phyloP scores from a whole-genome alignment of 2,113 vertebrate genomes.

The Phalacrocorax pelagicus region DNA sequence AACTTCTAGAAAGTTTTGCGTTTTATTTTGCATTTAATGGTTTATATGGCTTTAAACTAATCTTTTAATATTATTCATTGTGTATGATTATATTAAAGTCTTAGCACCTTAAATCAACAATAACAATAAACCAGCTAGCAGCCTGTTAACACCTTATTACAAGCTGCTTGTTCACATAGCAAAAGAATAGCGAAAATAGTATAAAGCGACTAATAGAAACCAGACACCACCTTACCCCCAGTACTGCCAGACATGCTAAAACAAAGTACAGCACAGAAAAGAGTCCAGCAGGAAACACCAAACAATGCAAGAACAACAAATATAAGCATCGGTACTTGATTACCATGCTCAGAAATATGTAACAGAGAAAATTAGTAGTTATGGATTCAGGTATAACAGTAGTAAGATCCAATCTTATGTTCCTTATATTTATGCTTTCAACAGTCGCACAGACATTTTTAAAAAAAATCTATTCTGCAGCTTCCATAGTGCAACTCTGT shows the following conservation, averaged over 20 bases:
- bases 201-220: conserved; percentile 58
- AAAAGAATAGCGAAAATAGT: not conserved
- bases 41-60: conserved; percentile 3
- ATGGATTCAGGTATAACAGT: not conserved
- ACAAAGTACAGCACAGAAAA: not conserved
- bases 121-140: conserved; percentile 52
- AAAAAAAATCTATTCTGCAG: not conserved
- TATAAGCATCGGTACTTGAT: not conserved
- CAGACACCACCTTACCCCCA: not conserved
- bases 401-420: not conserved
- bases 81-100: conserved; percentile 43
- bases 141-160: conserved; percentile 63
- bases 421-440: not conserved
- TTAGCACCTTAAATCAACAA: conserved; percentile 60
- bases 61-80: conserved; percentile 17
- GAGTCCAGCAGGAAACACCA: not conserved
- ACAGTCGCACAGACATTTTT: not conserved
- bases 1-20: not conserved
- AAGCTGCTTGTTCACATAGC: conserved; percentile 30
- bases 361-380: not conserved
- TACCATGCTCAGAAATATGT: accelerated
- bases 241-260: not conserved
- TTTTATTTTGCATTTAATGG: not conserved
- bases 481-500: not conserved
- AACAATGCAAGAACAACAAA: not conserved